Percentiles rank a stretch among this genome's conserved stretches.
These are phyloP conservation scores for Sogatella furcifera DNA, from an alignment of 1,140 invertebrate genomes.

Conservation along the genomic window DNA sequence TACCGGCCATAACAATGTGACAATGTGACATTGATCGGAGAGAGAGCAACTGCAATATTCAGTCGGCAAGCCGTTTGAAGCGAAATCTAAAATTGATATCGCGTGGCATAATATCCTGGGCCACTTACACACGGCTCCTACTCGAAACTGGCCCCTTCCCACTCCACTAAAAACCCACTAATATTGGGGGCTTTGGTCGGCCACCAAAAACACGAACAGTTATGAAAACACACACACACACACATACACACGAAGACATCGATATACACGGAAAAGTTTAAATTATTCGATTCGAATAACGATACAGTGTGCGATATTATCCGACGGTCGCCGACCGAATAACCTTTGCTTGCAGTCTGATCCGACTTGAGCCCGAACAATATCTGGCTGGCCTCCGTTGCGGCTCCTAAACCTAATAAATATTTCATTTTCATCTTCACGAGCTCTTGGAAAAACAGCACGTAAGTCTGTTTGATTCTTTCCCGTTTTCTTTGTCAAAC, in stretches of 20 bases:
- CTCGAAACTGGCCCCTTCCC: background rate
- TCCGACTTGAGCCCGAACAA: too few relatives aligned
- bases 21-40: conserved; percentile 1
- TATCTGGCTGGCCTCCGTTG: too few relatives aligned
- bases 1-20: background rate
- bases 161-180: background rate
- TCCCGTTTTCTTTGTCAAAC: too few relatives aligned
- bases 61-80: background rate
- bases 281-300: too few relatives aligned
- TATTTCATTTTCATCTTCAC: too few relatives aligned
- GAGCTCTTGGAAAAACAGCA: too few relatives aligned
- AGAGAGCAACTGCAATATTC: background rate
- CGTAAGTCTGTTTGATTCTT: too few relatives aligned
- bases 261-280: too few relatives aligned
- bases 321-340: too few relatives aligned
- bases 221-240: conserved; percentile 1
- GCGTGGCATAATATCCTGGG: conserved; percentile 1
- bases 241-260: background rate
- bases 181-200: background rate
- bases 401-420: too few relatives aligned
- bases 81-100: conserved; percentile 4
- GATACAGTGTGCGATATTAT: too few relatives aligned
- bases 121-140: background rate
- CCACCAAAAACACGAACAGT: background rate
- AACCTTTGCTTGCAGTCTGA: too few relatives aligned